phyloP scores from a whole-genome alignment of 2,888 invertebrate genomes.

The Drosophila picticornis region DNA sequence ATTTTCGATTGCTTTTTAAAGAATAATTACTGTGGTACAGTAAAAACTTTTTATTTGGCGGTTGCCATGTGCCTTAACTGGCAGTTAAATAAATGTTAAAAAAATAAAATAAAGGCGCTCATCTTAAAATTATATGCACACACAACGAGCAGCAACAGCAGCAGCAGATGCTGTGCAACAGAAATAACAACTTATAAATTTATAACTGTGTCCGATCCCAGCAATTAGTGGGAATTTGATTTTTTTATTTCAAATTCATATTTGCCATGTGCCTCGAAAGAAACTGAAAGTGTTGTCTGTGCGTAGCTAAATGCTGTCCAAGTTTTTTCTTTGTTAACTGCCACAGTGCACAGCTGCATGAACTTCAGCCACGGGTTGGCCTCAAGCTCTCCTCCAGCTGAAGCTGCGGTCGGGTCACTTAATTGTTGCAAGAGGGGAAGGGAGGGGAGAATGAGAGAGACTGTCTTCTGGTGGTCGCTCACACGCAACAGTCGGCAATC shows the following conservation, averaged over 20 bases:
- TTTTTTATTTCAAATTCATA: constrained; percentile 54
- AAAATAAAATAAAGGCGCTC: constrained; percentile 34
- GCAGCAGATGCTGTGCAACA: constrained; percentile 32
- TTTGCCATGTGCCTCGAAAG: constrained; percentile 4
- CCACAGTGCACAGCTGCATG: constrained; percentile 61
- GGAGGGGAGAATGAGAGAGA: not conserved
- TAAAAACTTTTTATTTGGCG: not conserved
- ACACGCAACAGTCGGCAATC: constrained; percentile 62
- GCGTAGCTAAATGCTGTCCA: constrained; percentile 63
- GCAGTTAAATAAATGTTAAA: constrained; percentile 28
- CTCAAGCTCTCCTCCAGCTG: constrained; percentile 23
- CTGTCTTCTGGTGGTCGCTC: constrained; percentile 63
- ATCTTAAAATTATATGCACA: constrained; percentile 42
- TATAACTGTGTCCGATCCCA: constrained; percentile 83
- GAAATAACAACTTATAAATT: constrained; percentile 68
- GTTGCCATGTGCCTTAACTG: constrained; percentile 14
- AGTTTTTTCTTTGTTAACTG: constrained; percentile 57
- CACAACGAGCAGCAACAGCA: constrained; percentile 22
- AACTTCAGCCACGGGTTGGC: constrained; percentile 43
- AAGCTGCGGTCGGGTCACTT: constrained; percentile 54
- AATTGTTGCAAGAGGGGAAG: constrained; percentile 47
- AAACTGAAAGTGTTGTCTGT: constrained; percentile 57
- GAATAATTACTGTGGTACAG: not conserved
- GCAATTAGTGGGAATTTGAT: constrained; percentile 84
- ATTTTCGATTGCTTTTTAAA: not conserved